phyloP scores from a whole-genome alignment of 2,113 vertebrate genomes.

The Hypanus sabinus region DNA sequence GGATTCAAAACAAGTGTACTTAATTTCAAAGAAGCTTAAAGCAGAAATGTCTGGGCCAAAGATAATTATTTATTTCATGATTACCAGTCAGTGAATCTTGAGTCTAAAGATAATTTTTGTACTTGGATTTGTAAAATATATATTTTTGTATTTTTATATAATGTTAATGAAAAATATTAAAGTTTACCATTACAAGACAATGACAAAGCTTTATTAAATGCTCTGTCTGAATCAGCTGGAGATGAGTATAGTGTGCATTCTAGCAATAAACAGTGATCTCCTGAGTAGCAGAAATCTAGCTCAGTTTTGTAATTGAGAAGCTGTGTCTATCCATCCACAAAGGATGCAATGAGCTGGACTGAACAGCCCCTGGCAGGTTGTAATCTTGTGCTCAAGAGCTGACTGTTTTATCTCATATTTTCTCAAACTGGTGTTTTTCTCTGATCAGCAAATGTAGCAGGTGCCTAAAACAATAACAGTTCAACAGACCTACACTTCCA shows the following conservation, averaged over 20 bases:
- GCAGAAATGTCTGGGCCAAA: background rate
- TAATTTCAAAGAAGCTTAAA: background rate
- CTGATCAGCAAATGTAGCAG: background rate
- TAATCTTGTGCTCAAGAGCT: background rate
- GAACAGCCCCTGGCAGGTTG: background rate
- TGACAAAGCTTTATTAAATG: background rate
- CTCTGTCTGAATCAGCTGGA: background rate
- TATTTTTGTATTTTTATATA: background rate
- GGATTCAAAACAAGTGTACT: background rate
- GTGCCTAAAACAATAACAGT: background rate
- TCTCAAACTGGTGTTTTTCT: background rate
- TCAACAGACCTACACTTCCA: background rate
- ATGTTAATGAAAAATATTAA: background rate
- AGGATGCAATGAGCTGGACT: background rate
- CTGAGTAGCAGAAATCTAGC: background rate
- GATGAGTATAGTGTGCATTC: background rate
- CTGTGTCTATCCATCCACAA: background rate
- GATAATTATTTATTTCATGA: background rate
- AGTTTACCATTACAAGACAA: background rate
- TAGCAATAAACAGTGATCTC: background rate
- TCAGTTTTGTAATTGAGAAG: background rate
- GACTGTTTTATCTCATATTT: background rate
- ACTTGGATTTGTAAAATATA: background rate
- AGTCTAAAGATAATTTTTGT: background rate
- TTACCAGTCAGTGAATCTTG: background rate